Conservation (phyloP, 2,797 vertebrate genomes). For the Rhinogobio ventralis region DNA sequence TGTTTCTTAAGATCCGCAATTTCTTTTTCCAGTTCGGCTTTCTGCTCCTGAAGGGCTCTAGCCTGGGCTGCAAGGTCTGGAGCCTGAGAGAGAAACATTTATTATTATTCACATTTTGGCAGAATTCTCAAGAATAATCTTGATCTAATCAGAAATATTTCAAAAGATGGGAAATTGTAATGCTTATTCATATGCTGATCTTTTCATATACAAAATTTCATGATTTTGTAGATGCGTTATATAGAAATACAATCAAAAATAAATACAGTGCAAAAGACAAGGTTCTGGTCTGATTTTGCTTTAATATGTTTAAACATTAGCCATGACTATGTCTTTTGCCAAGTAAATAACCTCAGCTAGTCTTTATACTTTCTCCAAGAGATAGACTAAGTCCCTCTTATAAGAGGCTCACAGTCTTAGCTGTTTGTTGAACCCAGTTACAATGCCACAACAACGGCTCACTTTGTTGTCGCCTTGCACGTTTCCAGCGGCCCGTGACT, state of each 20-base stretch:
- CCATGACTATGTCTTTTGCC: slow-evolving; percentile 29
- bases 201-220: neutral
- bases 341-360: slow-evolving; percentile 55
- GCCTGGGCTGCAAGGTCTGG: slow-evolving; percentile 81
- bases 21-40: slow-evolving; percentile 84
- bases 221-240: neutral
- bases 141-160: neutral
- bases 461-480: slow-evolving; percentile 80
- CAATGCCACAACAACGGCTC: slow-evolving; percentile 61
- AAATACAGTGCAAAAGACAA: neutral
- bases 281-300: slow-evolving; percentile 20
- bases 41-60: slow-evolving; percentile 88
- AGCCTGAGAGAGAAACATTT: slow-evolving; percentile 71
- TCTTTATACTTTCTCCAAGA: slow-evolving; percentile 51
- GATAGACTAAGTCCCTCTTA: slow-evolving; percentile 43
- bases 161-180: neutral
- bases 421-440: slow-evolving; percentile 52
- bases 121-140: neutral
- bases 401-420: slow-evolving; percentile 61
- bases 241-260: neutral
- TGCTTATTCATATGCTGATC: neutral
- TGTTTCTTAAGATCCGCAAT: slow-evolving; percentile 82
- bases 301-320: slow-evolving; percentile 53
- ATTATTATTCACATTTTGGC: neutral
- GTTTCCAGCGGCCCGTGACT: slow-evolving; percentile 88